phyloP scores from a whole-genome alignment of 1,140 invertebrate species.

The Megalonaias nervosa region DNA sequence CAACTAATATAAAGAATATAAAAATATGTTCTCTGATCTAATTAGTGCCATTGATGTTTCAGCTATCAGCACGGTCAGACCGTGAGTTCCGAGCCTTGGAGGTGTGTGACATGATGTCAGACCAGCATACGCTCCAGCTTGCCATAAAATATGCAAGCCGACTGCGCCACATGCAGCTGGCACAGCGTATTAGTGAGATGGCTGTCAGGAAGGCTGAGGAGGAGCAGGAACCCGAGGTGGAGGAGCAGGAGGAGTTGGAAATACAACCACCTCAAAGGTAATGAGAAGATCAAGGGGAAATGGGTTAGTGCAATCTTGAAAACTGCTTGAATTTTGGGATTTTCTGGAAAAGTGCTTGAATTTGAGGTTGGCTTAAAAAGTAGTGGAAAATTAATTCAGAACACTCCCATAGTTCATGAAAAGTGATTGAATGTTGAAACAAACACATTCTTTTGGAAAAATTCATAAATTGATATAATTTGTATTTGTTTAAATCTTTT shows the following conservation, averaged over 20 bases:
- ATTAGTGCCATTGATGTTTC: conserved; percentile 52
- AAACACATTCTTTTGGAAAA: too few species aligned
- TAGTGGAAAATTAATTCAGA: too few species aligned
- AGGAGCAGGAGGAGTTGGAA: conserved; percentile 28
- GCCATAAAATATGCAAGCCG: conserved; percentile 90
- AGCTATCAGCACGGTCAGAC: conserved; percentile 87
- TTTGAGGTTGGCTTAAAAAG: too few species aligned
- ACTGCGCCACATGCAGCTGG: conserved; percentile 82
- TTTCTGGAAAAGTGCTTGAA: too few species aligned
- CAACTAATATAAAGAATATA: neutral
- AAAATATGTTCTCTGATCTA: neutral
- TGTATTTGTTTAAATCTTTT: too few species aligned
- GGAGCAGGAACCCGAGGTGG: conserved; percentile 39
- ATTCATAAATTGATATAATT: too few species aligned
- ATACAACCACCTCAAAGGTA: too few species aligned
- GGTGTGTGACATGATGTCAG: conserved; percentile 86
- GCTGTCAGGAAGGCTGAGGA: conserved; percentile 57
- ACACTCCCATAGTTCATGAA: too few species aligned
- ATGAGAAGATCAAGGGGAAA: too few species aligned
- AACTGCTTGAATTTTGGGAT: too few species aligned
- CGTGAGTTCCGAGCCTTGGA: conserved; percentile 89
- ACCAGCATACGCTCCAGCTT: conserved; percentile 83
- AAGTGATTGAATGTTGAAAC: too few species aligned
- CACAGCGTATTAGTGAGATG: conserved; percentile 75
- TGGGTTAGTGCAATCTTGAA: too few species aligned